A percentile compares a stretch with the other conserved stretches of the same genome.
Evolutionary conservation across 2,113 vertebrate species (phyloP).

Genomic region (Bubo scandiacus): DNA sequence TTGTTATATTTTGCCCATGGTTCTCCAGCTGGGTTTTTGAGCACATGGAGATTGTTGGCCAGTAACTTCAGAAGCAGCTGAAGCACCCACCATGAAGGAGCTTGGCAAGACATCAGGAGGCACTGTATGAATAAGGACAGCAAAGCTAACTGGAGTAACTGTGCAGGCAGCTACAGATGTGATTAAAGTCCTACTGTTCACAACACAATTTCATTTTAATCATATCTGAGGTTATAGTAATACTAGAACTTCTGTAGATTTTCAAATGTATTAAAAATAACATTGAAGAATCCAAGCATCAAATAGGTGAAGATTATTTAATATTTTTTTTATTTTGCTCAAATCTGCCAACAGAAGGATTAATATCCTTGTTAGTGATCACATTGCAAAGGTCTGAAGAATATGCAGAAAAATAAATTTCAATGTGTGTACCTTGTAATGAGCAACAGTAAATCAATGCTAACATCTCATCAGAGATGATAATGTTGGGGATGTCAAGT

Average conservation of each 20-base stretch:
- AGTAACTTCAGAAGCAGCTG: not conserved
- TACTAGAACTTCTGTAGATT: not conserved
- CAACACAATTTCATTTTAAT: not conserved
- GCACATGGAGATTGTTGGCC: not conserved
- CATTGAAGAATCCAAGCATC: not conserved
- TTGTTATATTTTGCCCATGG: not conserved
- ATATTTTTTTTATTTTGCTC: not conserved
- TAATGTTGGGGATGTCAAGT: not conserved
- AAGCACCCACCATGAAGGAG: not conserved
- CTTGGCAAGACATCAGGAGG: not conserved
- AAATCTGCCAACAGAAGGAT: not conserved
- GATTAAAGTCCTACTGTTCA: not conserved
- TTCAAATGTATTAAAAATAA: not conserved
- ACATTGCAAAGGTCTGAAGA: not conserved
- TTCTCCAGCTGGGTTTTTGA: not conserved
- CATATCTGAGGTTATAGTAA: not conserved
- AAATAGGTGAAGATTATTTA: not conserved
- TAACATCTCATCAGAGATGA: not conserved
- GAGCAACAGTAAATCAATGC: not conserved
- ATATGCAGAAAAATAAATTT: not conserved
- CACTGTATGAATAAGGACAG: not conserved
- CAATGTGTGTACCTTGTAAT: not conserved
- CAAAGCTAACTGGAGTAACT: not conserved
- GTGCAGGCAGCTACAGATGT: not conserved
- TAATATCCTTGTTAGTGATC: not conserved